These are phyloP conservation scores for Rhorus exstirpatorius DNA, from an alignment of 2,888 invertebrate species.

Conservation along the genomic window DNA sequence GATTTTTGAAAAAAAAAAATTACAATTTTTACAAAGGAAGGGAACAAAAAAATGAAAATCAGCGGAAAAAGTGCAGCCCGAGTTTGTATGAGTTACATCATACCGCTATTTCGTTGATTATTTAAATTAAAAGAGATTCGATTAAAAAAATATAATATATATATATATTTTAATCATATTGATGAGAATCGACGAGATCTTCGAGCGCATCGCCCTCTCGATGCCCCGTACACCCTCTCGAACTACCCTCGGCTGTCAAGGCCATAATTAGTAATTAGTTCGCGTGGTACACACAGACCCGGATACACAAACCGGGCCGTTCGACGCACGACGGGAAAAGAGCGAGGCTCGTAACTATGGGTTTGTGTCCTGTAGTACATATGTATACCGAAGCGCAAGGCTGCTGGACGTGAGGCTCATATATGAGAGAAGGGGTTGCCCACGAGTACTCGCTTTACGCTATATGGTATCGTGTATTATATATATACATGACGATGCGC, in stretches of 20 bases:
- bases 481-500: conserved; percentile 71
- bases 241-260: conserved; percentile 78
- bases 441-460: neutral
- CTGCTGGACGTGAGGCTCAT: conserved; percentile 37
- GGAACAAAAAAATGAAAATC: too few relatives aligned
- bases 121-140: too few relatives aligned
- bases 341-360: conserved; percentile 24
- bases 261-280: conserved; percentile 84
- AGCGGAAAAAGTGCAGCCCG: too few relatives aligned
- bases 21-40: too few relatives aligned
- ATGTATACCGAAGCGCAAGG: conserved; percentile 26
- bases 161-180: neutral
- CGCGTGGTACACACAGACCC: conserved; percentile 66
- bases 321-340: conserved; percentile 60
- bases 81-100: too few relatives aligned
- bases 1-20: too few relatives aligned
- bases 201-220: conserved; percentile 18
- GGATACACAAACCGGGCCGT: conserved; percentile 36
- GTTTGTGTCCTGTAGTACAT: neutral
- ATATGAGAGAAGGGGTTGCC: conserved; percentile 27
- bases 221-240: conserved; percentile 46
- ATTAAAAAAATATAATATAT: neutral
- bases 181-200: conserved; percentile 29
- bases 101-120: too few relatives aligned
- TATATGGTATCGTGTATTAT: neutral